These are phyloP conservation scores for Drosophila varians DNA, from an alignment of 1,140 invertebrate genomes.

Conservation along the genomic window DNA sequence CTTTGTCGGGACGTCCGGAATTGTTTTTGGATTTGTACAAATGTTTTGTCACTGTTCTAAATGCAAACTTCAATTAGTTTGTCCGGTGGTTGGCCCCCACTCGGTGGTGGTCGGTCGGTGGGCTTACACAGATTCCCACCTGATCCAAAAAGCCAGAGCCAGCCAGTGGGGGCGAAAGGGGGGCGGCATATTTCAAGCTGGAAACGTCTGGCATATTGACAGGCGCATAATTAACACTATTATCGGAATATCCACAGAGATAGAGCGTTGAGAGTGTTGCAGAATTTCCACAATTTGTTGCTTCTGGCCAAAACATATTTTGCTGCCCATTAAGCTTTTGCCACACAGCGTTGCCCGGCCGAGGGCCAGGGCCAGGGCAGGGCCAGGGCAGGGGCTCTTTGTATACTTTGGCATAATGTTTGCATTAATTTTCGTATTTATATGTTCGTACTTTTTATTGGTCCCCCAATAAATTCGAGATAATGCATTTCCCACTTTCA, in stretches of 20 bases:
- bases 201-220: constrained; percentile 71
- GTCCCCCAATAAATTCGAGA: constrained; percentile 7
- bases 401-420: constrained; percentile 10
- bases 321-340: constrained; percentile 59
- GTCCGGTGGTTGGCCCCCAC: constrained; percentile 25
- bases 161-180: neutral
- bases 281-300: constrained; percentile 25
- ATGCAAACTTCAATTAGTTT: constrained; percentile 70
- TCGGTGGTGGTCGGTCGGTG: too few species aligned
- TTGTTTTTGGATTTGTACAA: constrained; percentile 55
- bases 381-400: too few species aligned
- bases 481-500: constrained; percentile 60
- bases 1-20: constrained; percentile 18
- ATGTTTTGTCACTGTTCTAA: constrained; percentile 64
- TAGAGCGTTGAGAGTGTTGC: constrained; percentile 16
- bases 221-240: constrained; percentile 77
- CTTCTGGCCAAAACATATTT: constrained; percentile 43
- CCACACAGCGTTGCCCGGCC: too few species aligned
- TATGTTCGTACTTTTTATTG: constrained; percentile 2
- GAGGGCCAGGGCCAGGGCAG: too few species aligned
- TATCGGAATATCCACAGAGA: constrained; percentile 54
- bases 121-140: constrained; percentile 28
- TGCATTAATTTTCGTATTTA: constrained; percentile 1
- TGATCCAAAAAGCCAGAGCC: constrained; percentile 7
- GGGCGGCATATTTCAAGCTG: constrained; percentile 55